phyloP scores from a whole-genome alignment of 2,113 vertebrate genomes.

The Connochaetes taurinus region DNA sequence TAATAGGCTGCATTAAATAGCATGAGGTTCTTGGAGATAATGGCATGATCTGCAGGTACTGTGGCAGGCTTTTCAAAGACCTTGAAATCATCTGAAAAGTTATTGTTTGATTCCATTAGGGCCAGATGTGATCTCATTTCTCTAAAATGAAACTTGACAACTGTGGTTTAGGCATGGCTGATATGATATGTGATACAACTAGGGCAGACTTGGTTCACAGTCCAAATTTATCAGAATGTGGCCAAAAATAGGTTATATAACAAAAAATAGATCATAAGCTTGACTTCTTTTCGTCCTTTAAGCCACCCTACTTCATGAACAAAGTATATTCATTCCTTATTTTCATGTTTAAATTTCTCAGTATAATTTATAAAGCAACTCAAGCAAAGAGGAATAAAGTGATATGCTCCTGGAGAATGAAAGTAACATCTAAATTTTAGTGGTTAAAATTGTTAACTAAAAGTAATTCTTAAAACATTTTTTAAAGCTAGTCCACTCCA shows the following conservation, averaged over 20 bases:
- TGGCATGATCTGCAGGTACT: not conserved
- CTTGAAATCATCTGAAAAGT: conserved; percentile 17
- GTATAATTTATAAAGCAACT: not conserved
- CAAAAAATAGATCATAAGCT: not conserved
- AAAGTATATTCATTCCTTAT: not conserved
- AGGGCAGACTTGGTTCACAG: not conserved
- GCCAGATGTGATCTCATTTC: not conserved
- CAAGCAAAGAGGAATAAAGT: not conserved
- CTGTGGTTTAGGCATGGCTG: not conserved
- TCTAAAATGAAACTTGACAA: conserved; percentile 32
- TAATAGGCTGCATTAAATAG: not conserved
- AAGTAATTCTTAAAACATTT: not conserved
- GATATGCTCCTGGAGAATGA: not conserved
- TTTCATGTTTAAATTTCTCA: not conserved
- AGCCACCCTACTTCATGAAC: not conserved
- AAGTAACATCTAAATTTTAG: conserved; percentile 8
- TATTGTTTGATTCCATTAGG: conserved; percentile 37
- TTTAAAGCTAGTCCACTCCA: not conserved
- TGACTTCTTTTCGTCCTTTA: not conserved
- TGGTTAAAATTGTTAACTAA: not conserved
- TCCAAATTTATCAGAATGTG: conserved; percentile 33
- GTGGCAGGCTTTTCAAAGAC: not conserved
- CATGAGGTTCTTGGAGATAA: not conserved
- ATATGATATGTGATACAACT: not conserved
- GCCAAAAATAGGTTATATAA: not conserved